phyloP scores from a whole-genome alignment of 2,113 vertebrate genomes.

The Tragelaphus imberbis region DNA sequence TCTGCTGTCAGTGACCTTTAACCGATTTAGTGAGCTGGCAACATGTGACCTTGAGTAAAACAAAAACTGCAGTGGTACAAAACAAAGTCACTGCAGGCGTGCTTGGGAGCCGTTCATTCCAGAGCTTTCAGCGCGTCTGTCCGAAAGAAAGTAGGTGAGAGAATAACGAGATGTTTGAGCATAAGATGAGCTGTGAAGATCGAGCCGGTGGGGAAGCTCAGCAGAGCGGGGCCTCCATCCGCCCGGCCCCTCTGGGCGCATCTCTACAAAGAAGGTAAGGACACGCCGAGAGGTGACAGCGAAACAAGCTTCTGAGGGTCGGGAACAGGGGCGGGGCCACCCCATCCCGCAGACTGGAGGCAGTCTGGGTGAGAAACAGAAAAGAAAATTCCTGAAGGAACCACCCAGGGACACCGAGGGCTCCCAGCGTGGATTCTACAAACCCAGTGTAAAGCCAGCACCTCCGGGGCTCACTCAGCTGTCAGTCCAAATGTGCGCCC shows the following conservation, averaged over 20 bases:
- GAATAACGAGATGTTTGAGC: not conserved
- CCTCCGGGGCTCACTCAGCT: not conserved
- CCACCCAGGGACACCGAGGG: not conserved
- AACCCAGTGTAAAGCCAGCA: not conserved
- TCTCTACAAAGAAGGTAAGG: not conserved
- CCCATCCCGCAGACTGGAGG: accelerated
- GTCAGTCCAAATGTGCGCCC: not conserved
- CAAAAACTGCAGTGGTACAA: not conserved
- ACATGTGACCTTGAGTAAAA: not conserved
- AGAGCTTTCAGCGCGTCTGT: not conserved
- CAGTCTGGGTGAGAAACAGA: not conserved
- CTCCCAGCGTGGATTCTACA: not conserved
- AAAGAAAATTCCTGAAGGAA: not conserved
- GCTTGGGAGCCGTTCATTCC: not conserved
- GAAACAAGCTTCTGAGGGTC: not conserved
- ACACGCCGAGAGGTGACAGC: not conserved
- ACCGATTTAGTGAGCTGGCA: not conserved
- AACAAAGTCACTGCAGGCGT: not conserved
- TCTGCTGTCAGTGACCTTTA: not conserved
- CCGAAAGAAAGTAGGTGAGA: not conserved
- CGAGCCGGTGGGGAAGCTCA: accelerated
- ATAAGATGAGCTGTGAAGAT: not conserved
- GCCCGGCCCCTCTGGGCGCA: not conserved
- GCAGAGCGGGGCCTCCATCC: too few relatives aligned
- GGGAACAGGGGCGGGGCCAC: not conserved